Percentiles rank a stretch among this genome's conserved stretches.
phyloP scores from a whole-genome alignment of 2,888 invertebrate genomes.

The Byasa hedistus region DNA sequence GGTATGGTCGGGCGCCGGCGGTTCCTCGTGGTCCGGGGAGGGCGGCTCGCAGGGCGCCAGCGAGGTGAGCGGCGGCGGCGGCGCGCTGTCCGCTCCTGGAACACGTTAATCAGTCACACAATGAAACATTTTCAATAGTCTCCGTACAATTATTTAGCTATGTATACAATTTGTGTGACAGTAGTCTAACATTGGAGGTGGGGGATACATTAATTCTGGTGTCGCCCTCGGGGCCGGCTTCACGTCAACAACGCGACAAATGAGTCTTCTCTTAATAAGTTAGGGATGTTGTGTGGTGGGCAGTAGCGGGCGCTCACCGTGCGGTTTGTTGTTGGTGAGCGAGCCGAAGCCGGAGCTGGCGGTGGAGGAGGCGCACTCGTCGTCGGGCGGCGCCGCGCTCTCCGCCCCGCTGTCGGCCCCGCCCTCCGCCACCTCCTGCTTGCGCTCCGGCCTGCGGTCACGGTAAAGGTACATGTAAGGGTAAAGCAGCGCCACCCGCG shows the following conservation, averaged over 20 bases:
- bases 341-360: conserved; percentile 93
- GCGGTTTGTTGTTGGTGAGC: conserved; percentile 87
- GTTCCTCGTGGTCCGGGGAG: conserved; percentile 61
- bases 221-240: too few species aligned
- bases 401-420: conserved; percentile 71
- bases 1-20: conserved; percentile 51
- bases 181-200: too few species aligned
- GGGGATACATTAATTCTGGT: too few species aligned
- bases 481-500: background rate
- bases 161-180: too few species aligned
- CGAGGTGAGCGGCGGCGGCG: conserved; percentile 56
- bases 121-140: too few species aligned
- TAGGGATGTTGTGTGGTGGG: too few species aligned
- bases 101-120: background rate
- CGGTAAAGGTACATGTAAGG: conserved; percentile 27
- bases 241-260: too few species aligned
- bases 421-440: conserved; percentile 63
- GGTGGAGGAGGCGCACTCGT: conserved; percentile 85
- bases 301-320: conserved; percentile 48
- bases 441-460: conserved; percentile 69
- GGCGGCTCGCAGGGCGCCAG: conserved; percentile 63
- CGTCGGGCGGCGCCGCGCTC: conserved; percentile 73
- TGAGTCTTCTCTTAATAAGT: too few species aligned
- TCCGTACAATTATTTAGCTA: too few species aligned
- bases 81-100: conserved; percentile 49